Evolutionary conservation across 2,797 vertebrate species (phyloP), one percentile per base, ranked within the genome.

Genomic region (Arctocebus calabarensis): DNA sequence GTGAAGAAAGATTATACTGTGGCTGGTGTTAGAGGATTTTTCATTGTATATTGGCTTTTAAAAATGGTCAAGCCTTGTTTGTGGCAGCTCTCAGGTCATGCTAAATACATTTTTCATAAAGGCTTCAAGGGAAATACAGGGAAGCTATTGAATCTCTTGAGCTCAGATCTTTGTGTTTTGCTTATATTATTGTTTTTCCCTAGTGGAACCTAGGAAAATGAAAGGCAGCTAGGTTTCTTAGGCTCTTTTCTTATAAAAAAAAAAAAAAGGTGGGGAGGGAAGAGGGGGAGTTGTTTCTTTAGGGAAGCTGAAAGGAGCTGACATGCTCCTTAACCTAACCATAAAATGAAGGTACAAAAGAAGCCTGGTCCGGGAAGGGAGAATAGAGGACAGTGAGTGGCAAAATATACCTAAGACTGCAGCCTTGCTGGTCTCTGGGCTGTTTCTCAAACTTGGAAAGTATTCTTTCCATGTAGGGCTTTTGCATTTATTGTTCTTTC

Each of bases 101-200:
- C 11, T 81, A 94, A 88, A 83, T 83, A 55, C 6, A 91, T 75
- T 90, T 59, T 84, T 90, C 70, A 68, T 90, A 89, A 79, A 78
- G 22, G 5, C 27, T 86, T 81, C 61, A 86, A 92, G 57, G 74
- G 68, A 79, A 84, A 87, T 70, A 61, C 0, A 3, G 79, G 25
- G 73, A 84, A 89, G 43, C 37, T 88, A 5, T 25, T 61, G 12
- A 61, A 27, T 68, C 22, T 91, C 70, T 90, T 91, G 75, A 29
- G 43, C 62, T 89, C 17, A 48, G 17, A 62, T 82, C 43, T 88
- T 97, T 85, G 74, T 55, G n/a, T 85, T 84, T 86, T 73, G 66
- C 27, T 68, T 91, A 45, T 88, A 40, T 78, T 70, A 48, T 79
- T 92, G 61, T 84, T 84, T 86, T 82, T 43, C 32, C 40, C 32